Evolutionary conservation across 2,113 vertebrate genomes (phyloP).

Genomic region (Parotia lawesii): DNA sequence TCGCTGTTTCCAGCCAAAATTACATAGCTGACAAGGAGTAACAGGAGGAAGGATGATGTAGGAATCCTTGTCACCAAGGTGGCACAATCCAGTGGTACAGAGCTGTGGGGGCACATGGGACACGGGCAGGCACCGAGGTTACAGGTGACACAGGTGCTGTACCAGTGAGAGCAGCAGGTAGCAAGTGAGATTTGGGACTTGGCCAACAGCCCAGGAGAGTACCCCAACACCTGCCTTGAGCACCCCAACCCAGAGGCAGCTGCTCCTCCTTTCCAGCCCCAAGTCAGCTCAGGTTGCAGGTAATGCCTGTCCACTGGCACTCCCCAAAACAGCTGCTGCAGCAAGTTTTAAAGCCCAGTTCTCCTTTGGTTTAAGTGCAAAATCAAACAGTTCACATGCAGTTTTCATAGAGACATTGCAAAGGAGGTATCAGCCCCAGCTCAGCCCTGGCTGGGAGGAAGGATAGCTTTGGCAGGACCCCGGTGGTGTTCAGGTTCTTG

Average conservation of each 20-base stretch:
- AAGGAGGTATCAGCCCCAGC: neutral
- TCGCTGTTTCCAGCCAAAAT: neutral
- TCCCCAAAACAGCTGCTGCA: neutral
- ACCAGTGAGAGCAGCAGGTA: conserved; percentile 18
- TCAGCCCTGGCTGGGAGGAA: neutral
- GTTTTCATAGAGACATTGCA: neutral
- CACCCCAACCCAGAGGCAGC: neutral
- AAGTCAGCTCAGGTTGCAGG: neutral
- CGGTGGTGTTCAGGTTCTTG: neutral
- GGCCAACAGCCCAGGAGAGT: neutral
- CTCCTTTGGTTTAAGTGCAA: conserved; percentile 51
- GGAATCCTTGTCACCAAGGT: neutral
- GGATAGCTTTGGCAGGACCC: neutral
- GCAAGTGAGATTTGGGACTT: neutral
- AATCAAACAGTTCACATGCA: neutral
- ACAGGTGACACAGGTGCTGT: neutral
- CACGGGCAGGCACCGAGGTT: neutral
- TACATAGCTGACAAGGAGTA: neutral
- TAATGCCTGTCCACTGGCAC: neutral
- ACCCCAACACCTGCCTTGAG: neutral
- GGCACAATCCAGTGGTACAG: neutral
- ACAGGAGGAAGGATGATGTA: neutral
- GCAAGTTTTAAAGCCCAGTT: neutral
- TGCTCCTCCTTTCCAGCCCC: neutral
- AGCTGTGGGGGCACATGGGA: neutral